Base-by-base conservation (phyloP, 2,113 vertebrate genomes). In the Vireo altiloquus region DNA sequence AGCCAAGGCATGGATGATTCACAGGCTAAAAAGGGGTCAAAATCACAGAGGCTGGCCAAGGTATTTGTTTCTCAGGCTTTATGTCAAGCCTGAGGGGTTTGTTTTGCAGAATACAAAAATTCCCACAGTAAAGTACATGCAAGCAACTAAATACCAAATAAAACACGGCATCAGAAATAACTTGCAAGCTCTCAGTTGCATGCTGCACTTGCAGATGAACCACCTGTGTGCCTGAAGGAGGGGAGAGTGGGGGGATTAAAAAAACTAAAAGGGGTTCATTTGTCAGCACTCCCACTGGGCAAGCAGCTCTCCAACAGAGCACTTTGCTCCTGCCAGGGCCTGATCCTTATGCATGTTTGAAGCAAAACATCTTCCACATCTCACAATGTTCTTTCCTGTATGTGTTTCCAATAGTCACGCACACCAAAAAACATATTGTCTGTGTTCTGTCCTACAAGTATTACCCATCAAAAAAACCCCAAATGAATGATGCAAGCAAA, bases 1-100 rank as follows among this genome's bases (percentile, higher is more conserved):
- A 95, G 90, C 92, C 94, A 96, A 93, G n/a, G 59, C 37, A 85
- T 2, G 0, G 88, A 85, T 90, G 92, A 96, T 65, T 93, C 88
- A 94, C 22, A 82, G 71, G 95, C 90, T 79, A 87, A 72, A 93
- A 85, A 60, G 9, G 65, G 85, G 88, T 88, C 82, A 93, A 76
- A 94, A 80, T 25, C 14, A 93, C 78, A 92, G 57, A 85, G 20
- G 44, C 82, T 46, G 53, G 79, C 85, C 85, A 93, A 90, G 66
- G 79, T 28, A 61, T 7, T 79, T 82, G 39, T 82, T 91, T 91
- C 85, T 82, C 79, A 82, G 91, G 57, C 53, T 88, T 93, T 50
- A 18, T 47, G 66, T 90, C 70, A 72, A 91, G 78, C 25, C 72
- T 54, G 61, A 90, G n/a, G 25, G 53, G 19, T 76, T 91, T 72